Conservation (phyloP, 2,888 invertebrate species). For the Athetis lepigone region DNA sequence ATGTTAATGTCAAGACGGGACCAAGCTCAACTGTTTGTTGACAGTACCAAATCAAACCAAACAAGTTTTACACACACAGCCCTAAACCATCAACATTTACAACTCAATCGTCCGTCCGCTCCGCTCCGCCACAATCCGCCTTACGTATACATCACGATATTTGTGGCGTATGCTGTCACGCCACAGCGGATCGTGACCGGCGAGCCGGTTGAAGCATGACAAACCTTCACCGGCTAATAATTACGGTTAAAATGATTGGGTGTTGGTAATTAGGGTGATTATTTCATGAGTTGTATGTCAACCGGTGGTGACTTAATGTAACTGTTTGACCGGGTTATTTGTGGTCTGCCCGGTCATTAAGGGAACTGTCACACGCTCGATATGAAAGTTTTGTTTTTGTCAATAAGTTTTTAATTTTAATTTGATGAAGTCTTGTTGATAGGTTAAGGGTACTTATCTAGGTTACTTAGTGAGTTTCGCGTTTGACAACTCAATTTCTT, state of each 20-base stretch:
- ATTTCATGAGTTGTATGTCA: slow-evolving; percentile 36
- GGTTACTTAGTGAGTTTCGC: no score
- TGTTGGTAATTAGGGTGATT: slow-evolving; percentile 52
- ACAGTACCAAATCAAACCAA: no score
- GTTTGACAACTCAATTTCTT: no score
- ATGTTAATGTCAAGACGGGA: no score
- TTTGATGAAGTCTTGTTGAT: no score
- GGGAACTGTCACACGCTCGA: no score
- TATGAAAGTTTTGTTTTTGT: neutral
- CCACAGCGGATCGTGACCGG: slow-evolving; percentile 38
- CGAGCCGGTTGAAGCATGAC: slow-evolving; percentile 39
- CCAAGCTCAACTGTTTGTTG: no score
- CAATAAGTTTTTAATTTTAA: neutral
- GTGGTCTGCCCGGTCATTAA: neutral
- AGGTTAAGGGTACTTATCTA: no score
- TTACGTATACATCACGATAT: slow-evolving; percentile 25
- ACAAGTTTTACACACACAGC: neutral
- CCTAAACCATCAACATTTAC: neutral
- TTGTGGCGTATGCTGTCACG: slow-evolving; percentile 39
- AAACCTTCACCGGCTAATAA: slow-evolving; percentile 38
- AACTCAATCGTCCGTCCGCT: slow-evolving; percentile 3
- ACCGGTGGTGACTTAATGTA: slow-evolving; percentile 19
- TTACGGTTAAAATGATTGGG: slow-evolving; percentile 55
- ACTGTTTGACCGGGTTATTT: slow-evolving; percentile 35
- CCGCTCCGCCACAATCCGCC: neutral